phyloP scores from a whole-genome alignment of 1,140 invertebrate species.

The Coenobita brevimanus region DNA sequence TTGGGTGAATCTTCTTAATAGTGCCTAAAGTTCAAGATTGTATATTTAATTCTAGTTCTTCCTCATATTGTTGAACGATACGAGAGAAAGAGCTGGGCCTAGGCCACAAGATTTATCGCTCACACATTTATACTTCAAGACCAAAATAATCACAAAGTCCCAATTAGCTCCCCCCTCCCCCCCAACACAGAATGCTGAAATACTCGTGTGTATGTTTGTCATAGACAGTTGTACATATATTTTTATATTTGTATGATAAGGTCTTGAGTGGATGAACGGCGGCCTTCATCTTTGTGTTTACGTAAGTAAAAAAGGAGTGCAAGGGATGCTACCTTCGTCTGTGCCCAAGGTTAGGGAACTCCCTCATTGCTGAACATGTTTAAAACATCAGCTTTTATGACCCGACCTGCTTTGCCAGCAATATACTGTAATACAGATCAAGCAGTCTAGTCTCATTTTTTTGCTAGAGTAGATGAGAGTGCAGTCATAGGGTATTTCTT shows the following conservation, averaged over 20 bases:
- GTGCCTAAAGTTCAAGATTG: too few relatives aligned
- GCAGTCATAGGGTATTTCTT: too few relatives aligned
- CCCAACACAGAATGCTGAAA: constrained; percentile 37
- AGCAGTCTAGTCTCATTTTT: too few relatives aligned
- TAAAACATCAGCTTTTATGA: too few relatives aligned
- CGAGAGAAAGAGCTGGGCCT: constrained; percentile 34
- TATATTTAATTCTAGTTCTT: constrained; percentile 28
- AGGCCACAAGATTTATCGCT: constrained; percentile 22
- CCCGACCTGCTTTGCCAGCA: too few relatives aligned
- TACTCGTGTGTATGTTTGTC: constrained; percentile 63
- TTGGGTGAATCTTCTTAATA: constrained; percentile 7
- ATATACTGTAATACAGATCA: too few relatives aligned
- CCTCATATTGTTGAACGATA: constrained; percentile 50
- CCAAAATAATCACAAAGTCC: constrained; percentile 54
- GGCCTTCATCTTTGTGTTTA: constrained; percentile 37
- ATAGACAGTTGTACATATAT: constrained; percentile 66
- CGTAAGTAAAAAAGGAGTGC: constrained; percentile 21
- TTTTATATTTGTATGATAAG: constrained; percentile 59
- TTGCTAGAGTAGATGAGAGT: too few relatives aligned
- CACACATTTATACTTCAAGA: constrained; percentile 58
- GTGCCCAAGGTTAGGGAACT: too few relatives aligned
- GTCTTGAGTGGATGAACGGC: constrained; percentile 55
- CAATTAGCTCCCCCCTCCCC: constrained; percentile 40
- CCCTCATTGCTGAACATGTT: too few relatives aligned
- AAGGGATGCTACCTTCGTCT: too few relatives aligned